Evolutionary conservation across 1,140 invertebrate species (phyloP), one percentile per base, ranked within the genome.

Genomic region (Ips typographus): DNA sequence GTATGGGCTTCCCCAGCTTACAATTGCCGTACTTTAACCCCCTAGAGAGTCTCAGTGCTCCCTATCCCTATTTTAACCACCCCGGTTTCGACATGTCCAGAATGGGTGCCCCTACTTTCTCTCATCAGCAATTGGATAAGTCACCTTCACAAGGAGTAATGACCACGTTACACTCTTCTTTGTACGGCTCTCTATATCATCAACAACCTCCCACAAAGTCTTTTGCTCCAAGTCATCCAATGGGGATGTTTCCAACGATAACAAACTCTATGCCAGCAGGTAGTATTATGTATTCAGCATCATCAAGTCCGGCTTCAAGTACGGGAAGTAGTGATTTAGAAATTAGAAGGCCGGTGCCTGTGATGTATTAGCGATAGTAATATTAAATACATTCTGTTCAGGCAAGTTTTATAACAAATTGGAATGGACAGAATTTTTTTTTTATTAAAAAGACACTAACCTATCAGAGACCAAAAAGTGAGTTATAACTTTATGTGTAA

Each of bases 31-130:
- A 88, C 71, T 85, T 87, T 73, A 85, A 85, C 40, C 82, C 84
- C 8, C 82, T 86, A 70, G 85, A 86, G 40, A 82, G 83, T 22
- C 80, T 85, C 40, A 84, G 83, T 70, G 72, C 79, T 2, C 22
- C 84, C 81, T 81, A 78, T 83, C 3, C 78, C 83, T 8, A 89
- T 87, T 75, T 90, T 87, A 78, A 84, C 84, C 6, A 82, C 80
- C 5, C 82, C 80, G 84, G 87, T 5, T 89, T 89, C 77, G 87
- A 89, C 75, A 82, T 87, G 1, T 80, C 88, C 6, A 84, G 86
- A n/a, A 79, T 88, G 40, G 82, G 68, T 74, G 71, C 36, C 76
- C 73, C 49, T 58, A 78, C 77, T 58, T 37, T 55, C 5, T 47
- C 4, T n/a, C 65, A 56, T 37, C 66, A 63, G 44, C 80, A 81